These are phyloP conservation scores for Drosophila sp. DNA, from an alignment of 1,140 invertebrate species.

Conservation along the genomic window DNA sequence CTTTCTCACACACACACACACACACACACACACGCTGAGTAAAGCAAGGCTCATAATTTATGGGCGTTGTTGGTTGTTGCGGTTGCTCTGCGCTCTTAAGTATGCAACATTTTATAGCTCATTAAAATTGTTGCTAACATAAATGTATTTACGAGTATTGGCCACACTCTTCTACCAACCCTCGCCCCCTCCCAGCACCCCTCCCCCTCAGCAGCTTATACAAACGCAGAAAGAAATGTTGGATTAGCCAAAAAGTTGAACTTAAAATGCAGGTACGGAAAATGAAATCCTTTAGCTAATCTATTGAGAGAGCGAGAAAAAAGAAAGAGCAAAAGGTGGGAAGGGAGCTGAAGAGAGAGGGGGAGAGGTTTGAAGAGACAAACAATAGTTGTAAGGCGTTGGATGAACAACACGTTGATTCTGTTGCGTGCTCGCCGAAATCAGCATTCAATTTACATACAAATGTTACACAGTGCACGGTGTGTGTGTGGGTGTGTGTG, in stretches of 20 bases:
- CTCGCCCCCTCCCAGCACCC: background rate
- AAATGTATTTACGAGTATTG: slow-evolving; percentile 46
- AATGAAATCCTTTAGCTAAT: background rate
- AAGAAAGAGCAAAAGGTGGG: background rate
- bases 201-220: background rate
- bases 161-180: background rate
- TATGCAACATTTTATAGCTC: slow-evolving; percentile 74
- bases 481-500: background rate
- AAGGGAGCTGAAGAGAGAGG: too few relatives aligned
- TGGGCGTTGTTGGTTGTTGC: slow-evolving; percentile 23
- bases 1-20: background rate
- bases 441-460: slow-evolving; percentile 45
- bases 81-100: slow-evolving; percentile 50
- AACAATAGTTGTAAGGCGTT: slow-evolving; percentile 14
- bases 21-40: background rate
- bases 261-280: background rate
- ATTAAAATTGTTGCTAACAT: slow-evolving; percentile 68
- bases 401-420: slow-evolving; percentile 45
- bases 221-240: slow-evolving; percentile 12
- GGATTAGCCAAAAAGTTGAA: slow-evolving; percentile 10
- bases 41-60: slow-evolving; percentile 22
- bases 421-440: slow-evolving; percentile 27
- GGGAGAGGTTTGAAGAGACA: background rate
- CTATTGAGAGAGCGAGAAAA: background rate
- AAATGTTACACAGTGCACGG: background rate